phyloP scores from a whole-genome alignment of 2,113 vertebrate genomes.

The Mungos mungo region DNA sequence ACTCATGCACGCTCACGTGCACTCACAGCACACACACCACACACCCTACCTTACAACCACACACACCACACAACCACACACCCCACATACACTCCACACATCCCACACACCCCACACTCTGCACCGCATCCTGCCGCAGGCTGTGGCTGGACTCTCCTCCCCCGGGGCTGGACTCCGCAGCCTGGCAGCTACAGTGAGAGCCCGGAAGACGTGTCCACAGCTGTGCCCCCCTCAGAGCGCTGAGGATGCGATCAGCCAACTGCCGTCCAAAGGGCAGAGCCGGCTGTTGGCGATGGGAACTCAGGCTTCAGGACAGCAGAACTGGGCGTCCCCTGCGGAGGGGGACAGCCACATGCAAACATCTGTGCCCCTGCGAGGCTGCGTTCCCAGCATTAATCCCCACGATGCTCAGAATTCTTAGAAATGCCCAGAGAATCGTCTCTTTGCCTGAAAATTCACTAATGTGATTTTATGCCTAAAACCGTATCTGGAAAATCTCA shows the following conservation, averaged over 20 bases:
- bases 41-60: too few relatives aligned
- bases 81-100: too few relatives aligned
- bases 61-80: too few relatives aligned
- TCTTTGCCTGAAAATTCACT: not conserved
- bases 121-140: not conserved
- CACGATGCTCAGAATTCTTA: accelerated
- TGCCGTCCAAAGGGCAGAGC: not conserved
- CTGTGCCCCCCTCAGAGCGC: not conserved
- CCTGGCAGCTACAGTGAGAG: not conserved
- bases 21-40: too few relatives aligned
- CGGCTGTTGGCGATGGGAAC: not conserved
- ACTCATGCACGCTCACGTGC: too few relatives aligned
- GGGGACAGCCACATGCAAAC: not conserved
- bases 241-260: accelerated
- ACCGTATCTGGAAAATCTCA: not conserved
- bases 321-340: accelerated
- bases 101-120: accelerated
- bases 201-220: not conserved
- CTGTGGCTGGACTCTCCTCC: not conserved
- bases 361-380: not conserved
- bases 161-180: not conserved
- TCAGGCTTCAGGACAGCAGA: not conserved
- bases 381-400: not conserved
- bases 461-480: not conserved
- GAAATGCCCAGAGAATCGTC: not conserved